These are phyloP conservation scores for Bathynomus jamesi DNA, from an alignment of 1,140 invertebrate genomes.

Conservation along the genomic window DNA sequence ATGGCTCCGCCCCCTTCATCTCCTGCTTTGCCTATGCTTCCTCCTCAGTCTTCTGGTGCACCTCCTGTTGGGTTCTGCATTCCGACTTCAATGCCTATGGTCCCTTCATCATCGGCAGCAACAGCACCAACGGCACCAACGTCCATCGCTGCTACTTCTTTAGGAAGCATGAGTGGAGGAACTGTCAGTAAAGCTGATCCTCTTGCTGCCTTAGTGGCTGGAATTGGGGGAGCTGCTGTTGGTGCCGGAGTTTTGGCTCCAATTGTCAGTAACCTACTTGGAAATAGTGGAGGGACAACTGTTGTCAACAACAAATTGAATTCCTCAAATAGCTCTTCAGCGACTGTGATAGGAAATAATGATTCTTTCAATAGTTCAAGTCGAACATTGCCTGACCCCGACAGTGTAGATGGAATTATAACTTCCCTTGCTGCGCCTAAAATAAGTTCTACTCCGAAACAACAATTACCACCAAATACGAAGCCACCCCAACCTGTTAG, in stretches of 20 bases:
- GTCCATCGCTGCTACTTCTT: conserved; percentile 15
- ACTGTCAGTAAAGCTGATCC: conserved; percentile 31
- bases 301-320: background rate
- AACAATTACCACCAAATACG: background rate
- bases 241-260: conserved; percentile 26
- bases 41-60: conserved; percentile 7
- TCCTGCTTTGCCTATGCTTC: background rate
- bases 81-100: conserved; percentile 12
- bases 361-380: background rate
- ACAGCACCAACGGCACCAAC: background rate
- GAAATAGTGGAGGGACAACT: conserved; percentile 9
- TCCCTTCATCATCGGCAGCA: conserved; percentile 7
- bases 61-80: conserved; percentile 11
- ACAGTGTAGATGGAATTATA: background rate
- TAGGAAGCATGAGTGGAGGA: conserved; percentile 29
- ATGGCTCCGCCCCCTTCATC: conserved; percentile 12
- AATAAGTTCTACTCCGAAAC: background rate
- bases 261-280: conserved; percentile 20
- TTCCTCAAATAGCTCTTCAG: background rate
- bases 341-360: background rate
- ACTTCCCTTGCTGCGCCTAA: background rate
- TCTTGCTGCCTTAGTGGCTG: conserved; percentile 23
- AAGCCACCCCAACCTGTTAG: background rate
- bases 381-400: background rate
- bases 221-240: conserved; percentile 21